phyloP scores from a whole-genome alignment of 2,113 vertebrate species.

The Cyanoliseus patagonus region DNA sequence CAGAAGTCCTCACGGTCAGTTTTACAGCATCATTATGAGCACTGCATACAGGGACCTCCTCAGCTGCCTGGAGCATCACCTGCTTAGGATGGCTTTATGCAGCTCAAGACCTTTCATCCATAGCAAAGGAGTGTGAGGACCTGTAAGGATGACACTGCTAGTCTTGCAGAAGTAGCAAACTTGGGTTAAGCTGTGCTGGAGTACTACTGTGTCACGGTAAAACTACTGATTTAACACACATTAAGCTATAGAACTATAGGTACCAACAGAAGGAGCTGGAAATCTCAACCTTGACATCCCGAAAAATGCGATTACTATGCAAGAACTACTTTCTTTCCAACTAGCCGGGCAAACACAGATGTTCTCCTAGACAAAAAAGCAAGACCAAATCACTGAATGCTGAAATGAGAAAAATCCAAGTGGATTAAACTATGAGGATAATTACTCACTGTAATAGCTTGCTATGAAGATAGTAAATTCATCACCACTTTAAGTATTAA shows the following conservation, averaged over 20 bases:
- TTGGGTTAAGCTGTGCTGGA: background rate
- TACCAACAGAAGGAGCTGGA: background rate
- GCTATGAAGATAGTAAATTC: background rate
- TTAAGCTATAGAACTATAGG: background rate
- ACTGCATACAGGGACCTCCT: background rate
- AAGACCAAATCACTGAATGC: background rate
- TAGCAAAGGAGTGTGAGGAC: background rate
- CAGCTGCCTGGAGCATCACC: background rate
- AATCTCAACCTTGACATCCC: background rate
- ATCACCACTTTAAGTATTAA: background rate
- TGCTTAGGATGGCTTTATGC: background rate
- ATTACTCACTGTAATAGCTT: background rate
- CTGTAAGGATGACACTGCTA: background rate
- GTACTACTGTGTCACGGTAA: background rate
- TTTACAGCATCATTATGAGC: background rate
- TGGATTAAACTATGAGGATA: background rate
- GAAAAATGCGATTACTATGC: background rate
- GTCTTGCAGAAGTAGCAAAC: background rate
- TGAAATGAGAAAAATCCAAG: slow-evolving; percentile 6
- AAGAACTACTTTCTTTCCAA: background rate
- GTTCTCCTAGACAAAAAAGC: background rate
- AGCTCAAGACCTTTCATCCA: background rate
- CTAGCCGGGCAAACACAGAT: background rate
- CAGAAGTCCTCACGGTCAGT: background rate
- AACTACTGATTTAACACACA: background rate